Conservation (phyloP, 1,140 invertebrate genomes). For the Hyles euphorbiae region DNA sequence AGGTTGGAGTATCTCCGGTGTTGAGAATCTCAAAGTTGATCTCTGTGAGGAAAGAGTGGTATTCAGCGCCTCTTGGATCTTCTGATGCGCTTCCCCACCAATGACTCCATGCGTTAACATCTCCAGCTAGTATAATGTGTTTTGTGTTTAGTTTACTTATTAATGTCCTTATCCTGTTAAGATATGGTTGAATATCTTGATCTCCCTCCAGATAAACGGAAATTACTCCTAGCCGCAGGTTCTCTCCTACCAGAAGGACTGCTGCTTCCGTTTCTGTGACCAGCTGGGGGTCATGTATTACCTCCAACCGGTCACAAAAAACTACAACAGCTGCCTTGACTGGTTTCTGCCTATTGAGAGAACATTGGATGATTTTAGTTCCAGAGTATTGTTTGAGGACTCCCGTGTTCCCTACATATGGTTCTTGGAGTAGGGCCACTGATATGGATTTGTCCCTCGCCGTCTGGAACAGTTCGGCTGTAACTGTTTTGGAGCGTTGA, state of each 20-base stretch:
- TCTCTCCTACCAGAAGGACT: conserved; percentile 9
- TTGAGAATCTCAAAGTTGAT: conserved; percentile 28
- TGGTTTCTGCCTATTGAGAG: conserved; percentile 20
- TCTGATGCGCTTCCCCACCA: conserved; percentile 39
- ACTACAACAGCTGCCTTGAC: conserved; percentile 24
- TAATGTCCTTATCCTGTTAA: conserved; percentile 1
- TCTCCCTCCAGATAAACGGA: conserved; percentile 32
- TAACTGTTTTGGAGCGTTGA: conserved; percentile 21
- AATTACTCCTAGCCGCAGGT: conserved; percentile 18
- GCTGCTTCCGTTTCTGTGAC: conserved; percentile 27
- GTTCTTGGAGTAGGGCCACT: conserved; percentile 29
- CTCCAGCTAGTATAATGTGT: conserved; percentile 28
- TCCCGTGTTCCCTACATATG: conserved; percentile 23
- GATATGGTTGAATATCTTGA: conserved; percentile 16
- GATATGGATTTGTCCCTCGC: conserved; percentile 1
- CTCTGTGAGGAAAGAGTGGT: conserved; percentile 18
- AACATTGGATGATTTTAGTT: conserved; percentile 29
- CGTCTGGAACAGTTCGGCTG: conserved; percentile 16
- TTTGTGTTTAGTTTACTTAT: conserved; percentile 8
- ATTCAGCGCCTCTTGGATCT: conserved; percentile 21
- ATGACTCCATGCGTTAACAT: conserved; percentile 37
- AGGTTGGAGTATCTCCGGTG: conserved; percentile 26
- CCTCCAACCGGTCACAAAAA: conserved; percentile 18
- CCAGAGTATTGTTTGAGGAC: conserved; percentile 16
- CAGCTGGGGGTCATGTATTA: conserved; percentile 29